Base-by-base conservation (phyloP, 2,113 vertebrate species). In the Lagopus muta region DNA sequence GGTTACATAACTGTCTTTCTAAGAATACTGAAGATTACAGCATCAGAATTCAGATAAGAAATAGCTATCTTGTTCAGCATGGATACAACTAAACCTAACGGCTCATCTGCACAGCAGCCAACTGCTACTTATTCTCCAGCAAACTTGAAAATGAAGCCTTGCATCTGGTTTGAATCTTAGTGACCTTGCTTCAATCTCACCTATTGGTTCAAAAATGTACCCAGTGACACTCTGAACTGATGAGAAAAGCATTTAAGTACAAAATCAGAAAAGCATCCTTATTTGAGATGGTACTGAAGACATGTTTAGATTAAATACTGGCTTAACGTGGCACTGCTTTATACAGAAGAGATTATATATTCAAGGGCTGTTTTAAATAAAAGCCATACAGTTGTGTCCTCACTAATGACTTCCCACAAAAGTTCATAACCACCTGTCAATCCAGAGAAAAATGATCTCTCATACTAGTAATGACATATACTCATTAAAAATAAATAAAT, bases 211-310 rank as follows among this genome's bases (percentile, higher is more conserved):
- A 92, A 45, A 75, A 86, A 67, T 30, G 69, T 48, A 36, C 7
- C 38, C 38, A 81, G 3, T 14, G 74, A 34, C 22, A 47, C 65
- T 50, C n/a, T 71, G 28, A 82, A 78, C 34, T 75, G 17, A 6
- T 57, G 34, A 48, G 32, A 86, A 25, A 21, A 75, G 55, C 14
- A 75, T 52, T 4, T 32, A 89, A 71, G 54, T 43, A n/a, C n/a
- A 42, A 90, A 85, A 84, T 79, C 62, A 91, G 74, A 92, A 82
- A 66, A 86, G 12, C n/a, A 50, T 66, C 67, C 55, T 78, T 75
- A 54, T 48, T 30, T 28, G 15, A 14, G 47, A 78, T n/a, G 66
- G 22, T 22, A 21, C 2, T 24, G 50, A 82, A 95, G 58, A 21
- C 48, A 86, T 34, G 28, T 27, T 32, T 83, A 77, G 42, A 70